phyloP scores from a whole-genome alignment of 2,888 invertebrate genomes.

The Andrena bucephala region DNA sequence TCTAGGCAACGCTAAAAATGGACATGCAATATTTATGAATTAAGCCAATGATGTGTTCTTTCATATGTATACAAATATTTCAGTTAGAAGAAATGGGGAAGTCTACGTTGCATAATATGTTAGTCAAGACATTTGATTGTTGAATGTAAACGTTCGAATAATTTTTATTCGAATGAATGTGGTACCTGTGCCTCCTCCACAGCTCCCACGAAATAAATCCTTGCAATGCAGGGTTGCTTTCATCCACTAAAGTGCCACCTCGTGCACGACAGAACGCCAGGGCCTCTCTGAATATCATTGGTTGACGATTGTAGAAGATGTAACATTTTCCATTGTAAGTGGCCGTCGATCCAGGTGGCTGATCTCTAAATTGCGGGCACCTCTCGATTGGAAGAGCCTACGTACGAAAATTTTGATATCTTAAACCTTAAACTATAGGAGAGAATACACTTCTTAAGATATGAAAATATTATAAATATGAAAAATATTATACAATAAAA shows the following conservation, averaged over 20 bases:
- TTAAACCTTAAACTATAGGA: not conserved
- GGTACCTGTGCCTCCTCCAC: slow-evolving; percentile 93
- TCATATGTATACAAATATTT: too few relatives aligned
- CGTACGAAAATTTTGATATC: not conserved
- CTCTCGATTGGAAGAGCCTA: slow-evolving; percentile 95
- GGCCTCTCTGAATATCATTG: slow-evolving; percentile 92
- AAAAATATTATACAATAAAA: not conserved
- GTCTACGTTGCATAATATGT: too few relatives aligned
- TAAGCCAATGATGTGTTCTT: too few relatives aligned
- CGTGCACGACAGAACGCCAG: slow-evolving; percentile 92
- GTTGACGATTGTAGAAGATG: slow-evolving; percentile 96
- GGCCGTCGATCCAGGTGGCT: slow-evolving; percentile 96
- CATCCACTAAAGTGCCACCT: slow-evolving; percentile 94
- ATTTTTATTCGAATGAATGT: slow-evolving; percentile 30
- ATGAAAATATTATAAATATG: not conserved
- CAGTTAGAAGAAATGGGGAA: too few relatives aligned
- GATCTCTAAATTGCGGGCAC: slow-evolving; percentile 96
- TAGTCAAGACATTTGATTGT: too few relatives aligned
- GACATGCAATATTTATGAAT: too few relatives aligned
- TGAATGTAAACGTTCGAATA: not conserved
- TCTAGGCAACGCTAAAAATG: too few relatives aligned
- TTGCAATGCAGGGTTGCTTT: slow-evolving; percentile 96
- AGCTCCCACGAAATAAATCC: slow-evolving; percentile 98
- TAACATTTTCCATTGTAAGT: slow-evolving; percentile 98
- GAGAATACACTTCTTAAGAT: not conserved